Evolutionary conservation across 2,113 vertebrate genomes (phyloP), one percentile per base, ranked within the genome.

Genomic region (Axis porcinus): DNA sequence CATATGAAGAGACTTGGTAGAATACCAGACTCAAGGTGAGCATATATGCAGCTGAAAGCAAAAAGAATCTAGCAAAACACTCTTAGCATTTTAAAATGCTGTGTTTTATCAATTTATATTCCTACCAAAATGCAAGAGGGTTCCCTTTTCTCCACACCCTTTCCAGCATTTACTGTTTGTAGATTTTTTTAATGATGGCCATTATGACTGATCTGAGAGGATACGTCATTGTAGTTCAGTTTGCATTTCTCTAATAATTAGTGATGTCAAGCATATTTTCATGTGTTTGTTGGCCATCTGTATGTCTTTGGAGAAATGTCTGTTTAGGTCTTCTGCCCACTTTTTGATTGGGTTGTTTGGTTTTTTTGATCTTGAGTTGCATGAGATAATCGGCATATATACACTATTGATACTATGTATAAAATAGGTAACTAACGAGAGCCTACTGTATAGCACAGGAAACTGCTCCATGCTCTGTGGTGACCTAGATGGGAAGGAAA

Each of bases 1-100:
- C 67, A 4, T 12, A 6, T 6, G 64, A 54, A 86, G 55, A 45
- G 62, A 84, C 14, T 11, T 30, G 11, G 11, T 10, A 36, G n/a
- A 7, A 21, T 3, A 1, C 7, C 50, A 6, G 67, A 40, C 16
- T 45, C 28, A 28, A 3, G 52, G 40, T 25, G 30, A 43, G 17
- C 10, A 54, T 33, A 14, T 40, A 7, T 0, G 0, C 3, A 30
- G 14, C 16, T 13, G 4, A 27, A 36, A 40, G 17, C 30, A 55
- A 25, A 83, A 55, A 9, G 3, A 0, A n/a, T 21, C 6, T 25
- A 60, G 16, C 17, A 28, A 3, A 47, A 9, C 45, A 19, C 15
- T 15, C 2, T 27, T 6, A 14, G 2, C 40, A 8, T 78, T 86
- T 87, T 0, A 36, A 43, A 81, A 50, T 25, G 11, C 30, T 28